phyloP scores from a whole-genome alignment of 2,797 vertebrate genomes.

The Danio kyathit region DNA sequence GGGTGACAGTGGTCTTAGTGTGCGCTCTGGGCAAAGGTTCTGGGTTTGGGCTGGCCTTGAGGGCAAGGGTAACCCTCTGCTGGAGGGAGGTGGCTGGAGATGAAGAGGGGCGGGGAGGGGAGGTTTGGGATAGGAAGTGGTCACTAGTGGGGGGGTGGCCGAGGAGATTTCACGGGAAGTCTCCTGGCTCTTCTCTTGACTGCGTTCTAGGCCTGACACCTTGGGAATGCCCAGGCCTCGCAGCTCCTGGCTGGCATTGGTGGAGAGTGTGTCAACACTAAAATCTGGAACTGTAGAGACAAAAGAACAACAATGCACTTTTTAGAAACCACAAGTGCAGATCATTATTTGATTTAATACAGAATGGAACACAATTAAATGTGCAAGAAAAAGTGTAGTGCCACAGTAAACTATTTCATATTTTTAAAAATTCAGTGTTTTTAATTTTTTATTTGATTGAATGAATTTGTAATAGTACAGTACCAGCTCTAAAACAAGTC shows the following conservation, averaged over 20 bases:
- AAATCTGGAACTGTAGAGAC: conserved; percentile 85
- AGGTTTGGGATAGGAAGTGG: conserved; percentile 75
- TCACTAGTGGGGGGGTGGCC: conserved; percentile 69
- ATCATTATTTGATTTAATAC: not conserved
- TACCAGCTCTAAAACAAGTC: not conserved
- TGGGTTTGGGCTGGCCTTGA: conserved; percentile 73
- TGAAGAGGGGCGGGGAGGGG: conserved; percentile 69
- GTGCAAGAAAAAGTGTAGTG: not conserved
- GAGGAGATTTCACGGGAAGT: conserved; percentile 81
- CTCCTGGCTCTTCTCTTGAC: conserved; percentile 96
- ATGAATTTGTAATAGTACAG: not conserved
- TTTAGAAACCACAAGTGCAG: not conserved
- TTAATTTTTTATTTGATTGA: not conserved
- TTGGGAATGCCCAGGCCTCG: conserved; percentile 86
- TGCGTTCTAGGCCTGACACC: conserved; percentile 97
- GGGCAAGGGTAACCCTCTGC: conserved; percentile 36
- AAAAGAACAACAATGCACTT: conserved; percentile 20
- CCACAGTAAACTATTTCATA: not conserved
- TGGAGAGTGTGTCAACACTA: conserved; percentile 81
- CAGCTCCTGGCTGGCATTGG: conserved; percentile 90
- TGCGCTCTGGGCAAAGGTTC: conserved; percentile 53
- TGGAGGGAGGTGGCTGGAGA: conserved; percentile 50
- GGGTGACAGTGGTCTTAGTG: conserved; percentile 59
- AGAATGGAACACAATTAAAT: not conserved
- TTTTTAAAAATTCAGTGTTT: not conserved